phyloP scores from a whole-genome alignment of 2,113 vertebrate genomes.

The Ceyx margarethae region DNA sequence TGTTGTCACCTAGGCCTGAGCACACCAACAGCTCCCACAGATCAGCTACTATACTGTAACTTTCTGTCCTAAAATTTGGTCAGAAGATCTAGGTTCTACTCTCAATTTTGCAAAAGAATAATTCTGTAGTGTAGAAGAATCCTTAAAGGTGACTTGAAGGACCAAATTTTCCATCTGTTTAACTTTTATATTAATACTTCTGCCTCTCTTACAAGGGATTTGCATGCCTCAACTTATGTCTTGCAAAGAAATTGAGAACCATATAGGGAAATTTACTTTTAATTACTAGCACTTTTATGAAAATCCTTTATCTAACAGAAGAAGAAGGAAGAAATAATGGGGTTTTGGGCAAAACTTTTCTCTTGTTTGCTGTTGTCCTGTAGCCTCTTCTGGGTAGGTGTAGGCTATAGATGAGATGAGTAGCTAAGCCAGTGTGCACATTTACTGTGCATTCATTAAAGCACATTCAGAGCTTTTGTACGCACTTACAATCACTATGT shows the following conservation, averaged over 20 bases:
- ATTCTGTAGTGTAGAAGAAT: not conserved
- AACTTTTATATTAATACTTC: not conserved
- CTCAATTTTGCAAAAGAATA: not conserved
- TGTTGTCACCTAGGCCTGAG: not conserved
- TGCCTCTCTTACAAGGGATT: not conserved
- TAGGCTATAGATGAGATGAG: not conserved
- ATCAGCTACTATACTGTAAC: not conserved
- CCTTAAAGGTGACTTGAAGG: not conserved
- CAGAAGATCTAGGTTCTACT: not conserved
- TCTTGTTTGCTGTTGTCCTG: not conserved
- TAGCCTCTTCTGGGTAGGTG: not conserved
- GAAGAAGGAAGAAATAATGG: not conserved
- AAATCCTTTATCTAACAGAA: not conserved
- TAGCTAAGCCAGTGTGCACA: not conserved
- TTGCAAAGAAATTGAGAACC: not conserved
- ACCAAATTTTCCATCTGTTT: not conserved
- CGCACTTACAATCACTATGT: not conserved
- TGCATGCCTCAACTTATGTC: not conserved
- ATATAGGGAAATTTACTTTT: not conserved
- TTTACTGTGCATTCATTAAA: not conserved
- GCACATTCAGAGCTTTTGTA: not conserved
- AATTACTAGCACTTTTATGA: not conserved
- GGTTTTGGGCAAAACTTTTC: not conserved
- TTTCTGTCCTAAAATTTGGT: not conserved
- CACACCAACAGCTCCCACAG: not conserved